These are phyloP conservation scores for Mesaphorura yosii DNA, from an alignment of 1,140 invertebrate genomes.

Conservation along the genomic window DNA sequence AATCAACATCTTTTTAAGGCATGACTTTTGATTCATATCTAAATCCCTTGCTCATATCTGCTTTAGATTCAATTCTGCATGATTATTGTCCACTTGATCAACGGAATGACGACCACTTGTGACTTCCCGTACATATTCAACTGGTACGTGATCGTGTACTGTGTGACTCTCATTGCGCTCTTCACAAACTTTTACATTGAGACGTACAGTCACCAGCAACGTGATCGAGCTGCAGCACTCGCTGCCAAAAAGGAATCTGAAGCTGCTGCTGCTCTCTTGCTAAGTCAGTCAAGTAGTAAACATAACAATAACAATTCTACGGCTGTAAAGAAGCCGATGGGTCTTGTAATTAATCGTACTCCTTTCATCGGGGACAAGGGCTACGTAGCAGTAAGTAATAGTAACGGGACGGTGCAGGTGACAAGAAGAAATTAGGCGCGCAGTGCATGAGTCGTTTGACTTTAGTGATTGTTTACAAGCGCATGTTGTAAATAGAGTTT, in stretches of 20 bases:
- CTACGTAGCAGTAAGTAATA: too few relatives aligned
- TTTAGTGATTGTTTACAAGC: too few relatives aligned
- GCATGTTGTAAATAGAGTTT: too few relatives aligned
- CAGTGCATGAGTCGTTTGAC: too few relatives aligned
- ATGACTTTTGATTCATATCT: not conserved
- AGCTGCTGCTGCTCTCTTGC: too few relatives aligned
- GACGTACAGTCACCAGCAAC: slow-evolving; percentile 33
- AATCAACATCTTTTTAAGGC: not conserved
- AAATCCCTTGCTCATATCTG: slow-evolving; percentile 9
- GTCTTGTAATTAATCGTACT: too few relatives aligned
- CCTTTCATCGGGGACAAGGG: too few relatives aligned
- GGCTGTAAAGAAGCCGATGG: too few relatives aligned
- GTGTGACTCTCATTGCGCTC: slow-evolving; percentile 37
- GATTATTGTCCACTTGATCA: slow-evolving; percentile 30
- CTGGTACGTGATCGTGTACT: slow-evolving; percentile 36
- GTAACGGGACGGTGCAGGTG: too few relatives aligned
- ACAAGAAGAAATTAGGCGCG: too few relatives aligned
- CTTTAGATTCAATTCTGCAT: slow-evolving; percentile 33
- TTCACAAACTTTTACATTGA: slow-evolving; percentile 43
- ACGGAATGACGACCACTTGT: slow-evolving; percentile 34
- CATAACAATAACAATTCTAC: too few relatives aligned
- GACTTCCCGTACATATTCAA: slow-evolving; percentile 37
- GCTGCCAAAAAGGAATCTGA: not conserved
- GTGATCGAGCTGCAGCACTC: slow-evolving; percentile 6
- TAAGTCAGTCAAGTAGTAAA: too few relatives aligned